phyloP scores from a whole-genome alignment of 2,888 invertebrate species.

The Euzophera pinguis region DNA sequence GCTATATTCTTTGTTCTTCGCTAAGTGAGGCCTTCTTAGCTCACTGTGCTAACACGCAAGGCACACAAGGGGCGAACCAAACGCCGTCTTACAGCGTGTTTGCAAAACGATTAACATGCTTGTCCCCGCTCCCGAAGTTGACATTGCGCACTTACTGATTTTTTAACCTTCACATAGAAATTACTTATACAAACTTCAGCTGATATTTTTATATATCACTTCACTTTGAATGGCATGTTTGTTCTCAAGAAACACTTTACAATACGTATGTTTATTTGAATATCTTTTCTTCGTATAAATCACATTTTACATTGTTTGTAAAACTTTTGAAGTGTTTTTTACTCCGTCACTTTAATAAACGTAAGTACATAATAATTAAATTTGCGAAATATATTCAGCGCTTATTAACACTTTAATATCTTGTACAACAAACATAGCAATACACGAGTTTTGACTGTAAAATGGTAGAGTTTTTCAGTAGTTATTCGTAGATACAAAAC shows the following conservation, averaged over 20 bases:
- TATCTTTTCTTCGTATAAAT: constrained; percentile 21
- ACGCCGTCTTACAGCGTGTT: constrained; percentile 61
- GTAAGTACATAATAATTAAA: not conserved
- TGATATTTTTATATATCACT: constrained; percentile 42
- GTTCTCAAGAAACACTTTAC: constrained; percentile 29
- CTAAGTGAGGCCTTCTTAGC: constrained; percentile 45
- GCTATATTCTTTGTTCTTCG: constrained; percentile 52
- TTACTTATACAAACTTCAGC: constrained; percentile 51
- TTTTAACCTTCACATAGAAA: constrained; percentile 64
- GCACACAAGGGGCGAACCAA: constrained; percentile 54
- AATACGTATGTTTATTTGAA: constrained; percentile 26
- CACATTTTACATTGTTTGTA: constrained; percentile 21
- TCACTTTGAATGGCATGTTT: constrained; percentile 38
- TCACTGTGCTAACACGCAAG: constrained; percentile 59
- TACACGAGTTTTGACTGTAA: too few relatives aligned
- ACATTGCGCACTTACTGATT: constrained; percentile 72
- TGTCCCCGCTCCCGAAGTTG: constrained; percentile 65
- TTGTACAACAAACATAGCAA: too few relatives aligned
- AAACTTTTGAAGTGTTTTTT: constrained; percentile 19
- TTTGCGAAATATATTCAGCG: not conserved
- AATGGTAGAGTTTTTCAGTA: not conserved
- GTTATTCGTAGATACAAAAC: not conserved
- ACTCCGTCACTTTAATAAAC: constrained; percentile 15
- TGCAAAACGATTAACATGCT: constrained; percentile 69
- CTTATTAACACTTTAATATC: not conserved